Conservation (phyloP, 1,140 invertebrate genomes). For the Lepeophtheirus salmonis region DNA sequence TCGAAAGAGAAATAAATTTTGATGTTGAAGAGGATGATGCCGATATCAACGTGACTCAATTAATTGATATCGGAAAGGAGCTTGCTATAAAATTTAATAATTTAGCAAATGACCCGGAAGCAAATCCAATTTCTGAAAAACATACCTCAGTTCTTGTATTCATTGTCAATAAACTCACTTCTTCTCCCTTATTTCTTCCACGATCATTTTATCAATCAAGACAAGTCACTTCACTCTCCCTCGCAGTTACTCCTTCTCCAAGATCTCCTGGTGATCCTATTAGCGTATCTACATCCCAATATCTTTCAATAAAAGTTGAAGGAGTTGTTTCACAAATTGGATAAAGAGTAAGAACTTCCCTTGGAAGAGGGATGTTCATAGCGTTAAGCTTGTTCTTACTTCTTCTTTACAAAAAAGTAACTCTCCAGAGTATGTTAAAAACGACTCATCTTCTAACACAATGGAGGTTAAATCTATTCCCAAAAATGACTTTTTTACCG, state of each 20-base stretch:
- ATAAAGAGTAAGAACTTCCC: background rate
- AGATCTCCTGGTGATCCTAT: constrained; percentile 51
- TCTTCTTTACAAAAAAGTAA: constrained; percentile 15
- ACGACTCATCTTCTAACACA: constrained; percentile 29
- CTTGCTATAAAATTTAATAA: constrained; percentile 5
- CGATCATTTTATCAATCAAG: constrained; percentile 72
- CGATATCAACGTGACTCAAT: constrained; percentile 2
- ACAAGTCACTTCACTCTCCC: constrained; percentile 52
- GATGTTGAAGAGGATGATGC: background rate
- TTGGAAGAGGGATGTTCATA: constrained; percentile 23
- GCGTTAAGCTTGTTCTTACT: constrained; percentile 23
- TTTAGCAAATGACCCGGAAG: constrained; percentile 18
- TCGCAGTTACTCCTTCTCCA: constrained; percentile 65
- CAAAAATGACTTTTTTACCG: constrained; percentile 57
- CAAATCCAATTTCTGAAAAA: constrained; percentile 28
- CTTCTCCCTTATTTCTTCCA: constrained; percentile 48
- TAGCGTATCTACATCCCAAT: constrained; percentile 48
- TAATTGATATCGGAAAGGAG: constrained; percentile 1
- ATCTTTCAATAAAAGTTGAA: constrained; percentile 64
- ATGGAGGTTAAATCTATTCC: constrained; percentile 34
- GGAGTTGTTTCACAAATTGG: constrained; percentile 47
- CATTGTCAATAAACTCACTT: constrained; percentile 42
- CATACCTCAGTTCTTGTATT: constrained; percentile 47
- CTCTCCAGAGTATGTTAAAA: constrained; percentile 25
- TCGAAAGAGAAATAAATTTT: constrained; percentile 9